Evolutionary conservation across 2,797 vertebrate species (phyloP).

Genomic region (Betta splendens): DNA sequence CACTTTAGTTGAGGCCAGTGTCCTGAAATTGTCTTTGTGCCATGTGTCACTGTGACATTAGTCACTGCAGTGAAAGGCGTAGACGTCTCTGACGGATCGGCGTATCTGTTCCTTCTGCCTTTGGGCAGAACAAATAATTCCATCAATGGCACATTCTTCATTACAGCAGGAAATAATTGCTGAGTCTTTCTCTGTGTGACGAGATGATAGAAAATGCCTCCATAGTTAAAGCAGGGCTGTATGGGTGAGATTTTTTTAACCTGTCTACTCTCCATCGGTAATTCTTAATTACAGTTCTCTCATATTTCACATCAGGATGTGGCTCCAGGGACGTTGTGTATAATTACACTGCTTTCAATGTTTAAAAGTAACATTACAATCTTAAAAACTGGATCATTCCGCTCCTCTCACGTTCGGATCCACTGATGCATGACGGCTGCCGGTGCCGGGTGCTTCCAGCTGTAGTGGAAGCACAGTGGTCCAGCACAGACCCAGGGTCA

Average conservation of each 20-base stretch:
- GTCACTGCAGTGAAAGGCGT: slow-evolving; percentile 48
- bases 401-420: slow-evolving; percentile 16
- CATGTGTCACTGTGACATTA: slow-evolving; percentile 67
- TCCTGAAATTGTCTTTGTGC: slow-evolving; percentile 2
- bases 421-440: not conserved
- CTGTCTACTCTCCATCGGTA: not conserved
- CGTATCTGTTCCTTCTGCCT: not conserved
- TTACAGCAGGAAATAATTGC: not conserved
- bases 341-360: slow-evolving; percentile 19
- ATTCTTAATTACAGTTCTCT: not conserved
- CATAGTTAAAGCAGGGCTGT: not conserved
- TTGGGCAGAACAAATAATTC: not conserved
- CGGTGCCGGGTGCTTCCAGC: not conserved
- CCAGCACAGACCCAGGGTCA: not conserved
- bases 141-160: slow-evolving; percentile 1
- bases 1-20: slow-evolving; percentile 8
- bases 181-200: not conserved
- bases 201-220: not conserved
- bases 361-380: slow-evolving; percentile 15
- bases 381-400: slow-evolving; percentile 22
- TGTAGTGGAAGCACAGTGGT: not conserved
- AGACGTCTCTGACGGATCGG: no score
- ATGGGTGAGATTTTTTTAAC: not conserved
- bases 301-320: slow-evolving; percentile 1
- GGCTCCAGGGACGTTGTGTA: not conserved